These are phyloP conservation scores for Esox niger DNA, from an alignment of 2,113 vertebrate species.

Conservation along the genomic window DNA sequence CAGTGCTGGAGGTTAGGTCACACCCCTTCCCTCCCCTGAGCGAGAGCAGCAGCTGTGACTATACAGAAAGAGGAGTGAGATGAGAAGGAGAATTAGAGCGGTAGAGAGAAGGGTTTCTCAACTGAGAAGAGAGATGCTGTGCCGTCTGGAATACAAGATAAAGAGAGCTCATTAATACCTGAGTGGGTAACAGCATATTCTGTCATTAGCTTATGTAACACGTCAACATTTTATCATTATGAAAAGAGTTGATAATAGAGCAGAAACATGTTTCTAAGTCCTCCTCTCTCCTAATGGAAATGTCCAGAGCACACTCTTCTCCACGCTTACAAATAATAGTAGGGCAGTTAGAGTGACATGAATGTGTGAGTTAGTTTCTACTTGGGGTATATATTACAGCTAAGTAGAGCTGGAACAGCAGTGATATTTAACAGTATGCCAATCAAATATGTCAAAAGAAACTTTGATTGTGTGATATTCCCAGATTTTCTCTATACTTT, in stretches of 20 bases:
- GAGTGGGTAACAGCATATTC: constrained; percentile 17
- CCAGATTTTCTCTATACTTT: no score
- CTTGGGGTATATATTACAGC: constrained; percentile 23
- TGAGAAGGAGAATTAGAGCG: constrained; percentile 10
- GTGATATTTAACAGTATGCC: constrained; percentile 24
- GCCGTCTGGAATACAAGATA: constrained; percentile 29
- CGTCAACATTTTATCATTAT: neutral
- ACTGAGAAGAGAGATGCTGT: constrained; percentile 15
- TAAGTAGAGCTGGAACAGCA: constrained; percentile 32
- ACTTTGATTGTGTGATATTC: no score
- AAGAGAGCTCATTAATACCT: constrained; percentile 35
- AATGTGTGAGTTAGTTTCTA: constrained; percentile 27
- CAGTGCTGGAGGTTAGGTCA: neutral
- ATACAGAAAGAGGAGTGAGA: neutral
- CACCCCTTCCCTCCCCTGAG: neutral
- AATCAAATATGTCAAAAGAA: neutral
- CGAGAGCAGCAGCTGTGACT: neutral
- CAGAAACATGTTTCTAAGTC: neutral
- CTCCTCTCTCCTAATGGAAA: neutral
- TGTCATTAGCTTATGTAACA: constrained; percentile 10
- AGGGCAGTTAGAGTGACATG: constrained; percentile 5
- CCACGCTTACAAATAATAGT: neutral
- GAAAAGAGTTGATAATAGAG: neutral
- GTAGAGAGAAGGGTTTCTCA: constrained; percentile 31
- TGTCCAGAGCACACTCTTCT: neutral